These are phyloP conservation scores for Salmo trutta DNA, from an alignment of 2,797 vertebrate genomes.

Conservation along the genomic window DNA sequence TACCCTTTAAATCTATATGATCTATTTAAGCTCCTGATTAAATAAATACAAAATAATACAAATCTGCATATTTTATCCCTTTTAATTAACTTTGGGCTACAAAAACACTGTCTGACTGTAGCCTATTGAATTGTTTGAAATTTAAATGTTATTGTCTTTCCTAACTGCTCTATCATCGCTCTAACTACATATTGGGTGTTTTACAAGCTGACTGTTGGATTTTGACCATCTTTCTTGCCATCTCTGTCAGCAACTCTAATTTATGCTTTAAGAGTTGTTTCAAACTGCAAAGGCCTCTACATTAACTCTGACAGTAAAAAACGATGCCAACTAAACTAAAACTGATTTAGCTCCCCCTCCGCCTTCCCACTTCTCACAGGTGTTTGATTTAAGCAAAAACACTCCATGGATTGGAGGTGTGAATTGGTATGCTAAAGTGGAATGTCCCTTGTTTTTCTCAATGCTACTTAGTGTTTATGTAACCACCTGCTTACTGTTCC, in stretches of 20 bases:
- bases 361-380: background rate
- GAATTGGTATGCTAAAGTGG: no score
- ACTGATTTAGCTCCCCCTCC: background rate
- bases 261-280: constrained; percentile 56
- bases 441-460: no score
- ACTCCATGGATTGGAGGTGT: no score
- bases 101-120: constrained; percentile 20
- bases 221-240: background rate
- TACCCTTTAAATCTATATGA: constrained; percentile 38
- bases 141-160: constrained; percentile 61
- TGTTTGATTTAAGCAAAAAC: background rate
- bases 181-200: constrained; percentile 33
- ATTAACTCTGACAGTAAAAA: constrained; percentile 26
- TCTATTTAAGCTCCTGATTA: constrained; percentile 25
- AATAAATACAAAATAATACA: background rate
- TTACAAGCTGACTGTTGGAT: no score
- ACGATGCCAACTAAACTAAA: background rate
- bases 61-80: constrained; percentile 47
- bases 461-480: background rate
- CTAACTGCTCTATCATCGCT: constrained; percentile 33
- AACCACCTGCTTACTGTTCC: background rate
- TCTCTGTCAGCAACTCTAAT: constrained; percentile 53
- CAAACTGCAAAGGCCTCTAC: constrained; percentile 20
- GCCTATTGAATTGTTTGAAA: constrained; percentile 43
- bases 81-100: constrained; percentile 45